Conservation (phyloP, 2,888 invertebrate species). For the Melipona bicolor region DNA sequence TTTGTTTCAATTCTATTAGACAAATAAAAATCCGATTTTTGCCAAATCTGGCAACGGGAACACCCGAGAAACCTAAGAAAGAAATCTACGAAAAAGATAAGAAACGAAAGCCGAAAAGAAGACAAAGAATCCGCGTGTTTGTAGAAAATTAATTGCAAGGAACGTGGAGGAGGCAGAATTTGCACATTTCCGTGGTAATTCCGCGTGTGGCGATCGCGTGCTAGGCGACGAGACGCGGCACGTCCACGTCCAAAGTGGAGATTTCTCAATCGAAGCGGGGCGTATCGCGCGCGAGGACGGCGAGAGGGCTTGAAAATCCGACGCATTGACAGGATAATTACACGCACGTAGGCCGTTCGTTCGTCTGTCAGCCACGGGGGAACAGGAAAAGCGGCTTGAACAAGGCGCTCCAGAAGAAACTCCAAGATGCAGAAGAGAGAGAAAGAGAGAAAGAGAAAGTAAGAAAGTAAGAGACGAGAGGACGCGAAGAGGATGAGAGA, state of each 20-base stretch:
- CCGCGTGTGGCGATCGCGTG: conserved; percentile 49
- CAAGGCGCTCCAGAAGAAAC: background rate
- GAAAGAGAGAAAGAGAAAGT: background rate
- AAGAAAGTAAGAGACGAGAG: background rate
- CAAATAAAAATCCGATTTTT: too few species aligned
- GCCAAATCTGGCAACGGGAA: too few species aligned
- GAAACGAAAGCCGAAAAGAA: too few species aligned
- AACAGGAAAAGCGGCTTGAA: conserved; percentile 1
- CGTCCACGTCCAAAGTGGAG: conserved; percentile 47
- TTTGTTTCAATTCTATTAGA: too few species aligned
- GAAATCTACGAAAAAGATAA: too few species aligned
- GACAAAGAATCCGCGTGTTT: too few species aligned
- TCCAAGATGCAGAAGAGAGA: background rate
- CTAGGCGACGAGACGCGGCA: conserved; percentile 31
- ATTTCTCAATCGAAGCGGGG: conserved; percentile 67
- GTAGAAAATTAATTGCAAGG: conserved; percentile 25
- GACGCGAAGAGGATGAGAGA: background rate
- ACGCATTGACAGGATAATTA: conserved; percentile 80
- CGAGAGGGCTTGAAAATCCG: conserved; percentile 69
- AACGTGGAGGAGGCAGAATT: conserved; percentile 21
- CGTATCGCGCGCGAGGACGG: conserved; percentile 63
- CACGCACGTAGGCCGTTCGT: conserved; percentile 71
- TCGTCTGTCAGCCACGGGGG: conserved; percentile 56
- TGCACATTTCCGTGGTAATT: conserved; percentile 38
- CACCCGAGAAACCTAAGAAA: too few species aligned